phyloP scores from a whole-genome alignment of 1,140 invertebrate species.

The Orius laevigatus region DNA sequence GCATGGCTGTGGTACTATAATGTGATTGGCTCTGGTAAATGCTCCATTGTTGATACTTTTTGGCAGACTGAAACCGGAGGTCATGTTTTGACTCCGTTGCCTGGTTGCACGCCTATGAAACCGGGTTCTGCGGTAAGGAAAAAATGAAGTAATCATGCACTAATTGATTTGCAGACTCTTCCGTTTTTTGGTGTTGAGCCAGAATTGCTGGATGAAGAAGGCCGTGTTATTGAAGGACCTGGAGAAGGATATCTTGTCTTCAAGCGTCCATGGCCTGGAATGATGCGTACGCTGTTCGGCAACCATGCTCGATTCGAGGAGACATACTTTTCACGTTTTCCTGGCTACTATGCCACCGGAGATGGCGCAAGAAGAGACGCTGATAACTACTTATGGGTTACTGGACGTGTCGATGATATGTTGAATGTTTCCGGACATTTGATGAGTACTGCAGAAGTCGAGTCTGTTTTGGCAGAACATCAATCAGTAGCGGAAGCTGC shows the following conservation, averaged over 20 bases:
- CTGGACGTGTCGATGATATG: conserved; percentile 94
- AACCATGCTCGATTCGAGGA: conserved; percentile 86
- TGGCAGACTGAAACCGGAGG: conserved; percentile 99
- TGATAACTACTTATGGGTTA: conserved; percentile 94
- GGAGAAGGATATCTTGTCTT: conserved; percentile 92
- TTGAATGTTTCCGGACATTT: conserved; percentile 94
- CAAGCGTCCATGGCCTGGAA: conserved; percentile 86
- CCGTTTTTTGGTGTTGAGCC: conserved; percentile 94
- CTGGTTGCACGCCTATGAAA: conserved; percentile 89
- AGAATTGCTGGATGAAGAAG: conserved; percentile 71
- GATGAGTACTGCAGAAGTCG: conserved; percentile 91
- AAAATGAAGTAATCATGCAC: background rate
- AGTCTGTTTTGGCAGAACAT: conserved; percentile 78
- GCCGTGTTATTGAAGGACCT: conserved; percentile 67
- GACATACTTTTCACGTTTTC: conserved; percentile 91
- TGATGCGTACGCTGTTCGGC: conserved; percentile 85
- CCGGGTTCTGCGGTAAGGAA: conserved; percentile 83
- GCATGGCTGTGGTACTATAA: conserved; percentile 97
- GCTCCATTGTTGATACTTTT: conserved; percentile 93
- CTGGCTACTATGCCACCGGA: conserved; percentile 91
- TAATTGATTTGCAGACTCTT: conserved; percentile 51
- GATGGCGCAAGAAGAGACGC: conserved; percentile 82
- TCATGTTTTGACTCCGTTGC: conserved; percentile 85
- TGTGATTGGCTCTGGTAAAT: conserved; percentile 60
- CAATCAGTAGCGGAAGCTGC: conserved; percentile 76